Conservation (phyloP, 2,888 invertebrate species). For the Aphodius granarius region DNA sequence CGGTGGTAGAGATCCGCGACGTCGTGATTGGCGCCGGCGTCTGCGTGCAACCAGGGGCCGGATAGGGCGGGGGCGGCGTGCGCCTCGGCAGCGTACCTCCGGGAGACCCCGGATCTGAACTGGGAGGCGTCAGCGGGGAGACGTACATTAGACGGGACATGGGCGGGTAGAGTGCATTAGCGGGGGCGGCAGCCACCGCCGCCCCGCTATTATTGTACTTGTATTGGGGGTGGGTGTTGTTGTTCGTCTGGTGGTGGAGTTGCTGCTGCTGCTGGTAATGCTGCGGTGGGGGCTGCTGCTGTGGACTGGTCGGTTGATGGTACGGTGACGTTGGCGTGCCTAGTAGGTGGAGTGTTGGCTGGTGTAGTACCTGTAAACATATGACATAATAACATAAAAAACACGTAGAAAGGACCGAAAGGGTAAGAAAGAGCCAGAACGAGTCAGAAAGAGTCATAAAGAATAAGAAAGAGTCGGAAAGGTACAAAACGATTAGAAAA, state of each 20-base stretch:
- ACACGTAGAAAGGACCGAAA: no score
- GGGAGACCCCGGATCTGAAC: constrained; percentile 85
- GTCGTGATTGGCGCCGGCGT: constrained; percentile 32
- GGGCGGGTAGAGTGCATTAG: constrained; percentile 57
- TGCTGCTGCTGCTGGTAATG: constrained; percentile 57
- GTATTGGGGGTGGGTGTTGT: constrained; percentile 43
- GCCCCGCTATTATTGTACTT: constrained; percentile 38
- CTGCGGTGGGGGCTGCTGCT: constrained; percentile 47
- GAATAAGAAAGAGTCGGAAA: no score
- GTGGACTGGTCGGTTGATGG: constrained; percentile 49
- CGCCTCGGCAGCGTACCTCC: constrained; percentile 70
- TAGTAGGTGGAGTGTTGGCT: constrained; percentile 59
- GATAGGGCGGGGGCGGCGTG: constrained; percentile 79
- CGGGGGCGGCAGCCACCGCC: constrained; percentile 49
- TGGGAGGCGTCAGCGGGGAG: constrained; percentile 84
- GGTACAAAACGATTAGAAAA: no score
- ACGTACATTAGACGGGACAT: constrained; percentile 73
- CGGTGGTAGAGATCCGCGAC: constrained; percentile 28
- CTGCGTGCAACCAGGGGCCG: constrained; percentile 57
- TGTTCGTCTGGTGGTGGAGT: constrained; percentile 42
- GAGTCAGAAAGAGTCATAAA: no score
- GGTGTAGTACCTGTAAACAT: constrained; percentile 35
- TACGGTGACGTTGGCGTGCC: constrained; percentile 58
- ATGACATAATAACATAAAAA: not conserved
- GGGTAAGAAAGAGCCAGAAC: no score